Evolutionary conservation across 2,797 vertebrate species (phyloP), one percentile per base, ranked within the genome.

Genomic region (Uromys caudimaculatus): DNA sequence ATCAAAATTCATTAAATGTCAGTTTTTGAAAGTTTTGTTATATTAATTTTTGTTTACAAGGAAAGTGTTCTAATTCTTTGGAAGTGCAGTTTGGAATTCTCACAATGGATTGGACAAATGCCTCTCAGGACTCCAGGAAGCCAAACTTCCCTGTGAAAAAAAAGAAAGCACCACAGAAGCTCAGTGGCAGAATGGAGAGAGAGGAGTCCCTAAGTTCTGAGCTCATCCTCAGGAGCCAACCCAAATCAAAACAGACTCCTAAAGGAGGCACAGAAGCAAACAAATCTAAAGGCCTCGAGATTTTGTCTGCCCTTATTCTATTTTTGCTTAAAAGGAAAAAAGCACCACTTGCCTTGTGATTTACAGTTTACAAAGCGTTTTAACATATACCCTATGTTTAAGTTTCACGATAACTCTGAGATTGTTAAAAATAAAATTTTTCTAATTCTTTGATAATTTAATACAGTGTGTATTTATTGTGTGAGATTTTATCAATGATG

Each of bases 351-450:
- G 84, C 91, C 84, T 91, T 78, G 94, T 92, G 96, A 58, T 86
- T 96, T 96, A 91, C 93, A 96, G 94, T 96, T 97, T 95, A 88
- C 50, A 24, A 90, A 85, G 90, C 85, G 77, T 94, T 96, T 96
- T 82, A 92, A 93, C 56, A 91, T 90, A 58, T 67, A 92, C 13
- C 38, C 82, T 10, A 24, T 50, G 92, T 96, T 78, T 79, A 87
- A 78, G 50, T 69, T 79, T 89, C 94, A 87, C 56, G 38, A 11
- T 24, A 44, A n/a, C 50, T 69, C 54, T 58, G 89, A 44, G 78
- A 92, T 85, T 76, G 92, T 58, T 50, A 50, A 67, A 85, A 47
- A 71, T 67, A 50, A 67, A 50, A 23, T 67, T 62, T 44, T 67
- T 35, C 35, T 67, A 67, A 85, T 50, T 67, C 10, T 84, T 84